Percentiles rank a stretch among this genome's conserved stretches.
Evolutionary conservation across 2,888 invertebrate genomes (phyloP).

Genomic region (Apamea sordens): DNA sequence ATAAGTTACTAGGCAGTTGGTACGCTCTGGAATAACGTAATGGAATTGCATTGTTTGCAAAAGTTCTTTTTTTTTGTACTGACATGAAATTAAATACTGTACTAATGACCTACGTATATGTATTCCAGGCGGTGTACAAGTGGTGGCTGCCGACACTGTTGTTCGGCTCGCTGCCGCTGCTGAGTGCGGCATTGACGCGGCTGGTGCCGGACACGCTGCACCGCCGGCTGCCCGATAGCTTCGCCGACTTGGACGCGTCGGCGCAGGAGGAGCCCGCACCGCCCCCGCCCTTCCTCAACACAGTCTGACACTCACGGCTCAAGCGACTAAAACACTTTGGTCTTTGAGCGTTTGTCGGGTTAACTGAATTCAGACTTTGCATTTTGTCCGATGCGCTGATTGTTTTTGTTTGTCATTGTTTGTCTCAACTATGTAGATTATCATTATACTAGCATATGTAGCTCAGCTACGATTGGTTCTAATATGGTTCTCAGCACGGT

Average conservation of each 20-base stretch:
- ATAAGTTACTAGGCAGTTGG: not conserved
- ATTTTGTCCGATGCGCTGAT: not conserved
- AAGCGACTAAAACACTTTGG: not conserved
- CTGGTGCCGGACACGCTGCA: slow-evolving; percentile 91
- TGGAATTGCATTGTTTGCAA: not conserved
- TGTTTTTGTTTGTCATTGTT: not conserved
- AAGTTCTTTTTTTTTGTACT: not conserved
- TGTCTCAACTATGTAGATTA: slow-evolving; percentile 9
- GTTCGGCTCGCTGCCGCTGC: slow-evolving; percentile 88
- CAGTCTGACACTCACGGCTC: slow-evolving; percentile 36
- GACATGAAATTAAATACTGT: not conserved
- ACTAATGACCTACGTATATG: not conserved
- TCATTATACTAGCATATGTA: not conserved
- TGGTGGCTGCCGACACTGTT: slow-evolving; percentile 88
- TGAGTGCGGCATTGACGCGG: slow-evolving; percentile 89
- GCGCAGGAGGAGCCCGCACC: slow-evolving; percentile 16
- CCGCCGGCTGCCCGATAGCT: slow-evolving; percentile 90
- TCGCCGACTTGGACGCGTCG: slow-evolving; percentile 85
- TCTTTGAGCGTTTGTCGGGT: not conserved
- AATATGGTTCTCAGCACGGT: not conserved
- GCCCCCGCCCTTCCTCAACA: not conserved
- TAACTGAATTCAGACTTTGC: not conserved
- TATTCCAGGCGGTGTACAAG: slow-evolving; percentile 76
- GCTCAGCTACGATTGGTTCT: slow-evolving; percentile 30
- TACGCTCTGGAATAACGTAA: not conserved